Conservation (phyloP, 2,113 vertebrate species). For the Tyto alba region DNA sequence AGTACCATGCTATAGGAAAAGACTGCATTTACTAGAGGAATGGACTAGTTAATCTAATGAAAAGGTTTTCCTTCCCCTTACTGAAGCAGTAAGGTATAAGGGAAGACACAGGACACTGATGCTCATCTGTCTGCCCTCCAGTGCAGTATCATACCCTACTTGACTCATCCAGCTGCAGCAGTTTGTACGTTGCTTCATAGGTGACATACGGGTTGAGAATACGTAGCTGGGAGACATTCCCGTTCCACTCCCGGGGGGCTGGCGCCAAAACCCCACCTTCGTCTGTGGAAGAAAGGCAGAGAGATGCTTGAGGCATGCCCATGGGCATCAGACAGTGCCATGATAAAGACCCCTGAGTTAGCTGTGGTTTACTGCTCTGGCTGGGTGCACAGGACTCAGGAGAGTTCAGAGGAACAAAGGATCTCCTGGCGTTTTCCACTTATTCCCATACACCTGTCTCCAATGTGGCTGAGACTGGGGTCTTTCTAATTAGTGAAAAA, state of each 20-base stretch:
- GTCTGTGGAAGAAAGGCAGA: not conserved
- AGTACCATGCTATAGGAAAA: not conserved
- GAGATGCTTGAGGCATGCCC: not conserved
- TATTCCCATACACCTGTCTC: not conserved
- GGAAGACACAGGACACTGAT: not conserved
- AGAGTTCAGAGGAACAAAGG: not conserved
- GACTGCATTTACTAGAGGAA: not conserved
- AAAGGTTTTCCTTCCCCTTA: not conserved
- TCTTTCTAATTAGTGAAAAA: not conserved
- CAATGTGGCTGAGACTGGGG: not conserved
- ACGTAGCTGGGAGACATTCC: not conserved
- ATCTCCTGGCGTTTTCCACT: not conserved
- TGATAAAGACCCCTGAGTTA: not conserved
- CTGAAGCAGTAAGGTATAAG: not conserved
- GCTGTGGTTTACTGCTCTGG: not conserved
- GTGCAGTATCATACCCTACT: not conserved
- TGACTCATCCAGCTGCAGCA: not conserved
- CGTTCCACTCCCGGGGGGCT: fast-evolving
- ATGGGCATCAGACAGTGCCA: not conserved
- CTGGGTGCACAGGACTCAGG: not conserved
- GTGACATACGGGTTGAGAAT: not conserved
- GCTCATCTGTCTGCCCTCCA: not conserved
- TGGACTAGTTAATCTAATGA: not conserved
- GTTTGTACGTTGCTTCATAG: not conserved
- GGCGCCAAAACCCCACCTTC: not conserved